Evolutionary conservation across 2,113 vertebrate genomes (phyloP).

Genomic region (Notarius quadriscutis): DNA sequence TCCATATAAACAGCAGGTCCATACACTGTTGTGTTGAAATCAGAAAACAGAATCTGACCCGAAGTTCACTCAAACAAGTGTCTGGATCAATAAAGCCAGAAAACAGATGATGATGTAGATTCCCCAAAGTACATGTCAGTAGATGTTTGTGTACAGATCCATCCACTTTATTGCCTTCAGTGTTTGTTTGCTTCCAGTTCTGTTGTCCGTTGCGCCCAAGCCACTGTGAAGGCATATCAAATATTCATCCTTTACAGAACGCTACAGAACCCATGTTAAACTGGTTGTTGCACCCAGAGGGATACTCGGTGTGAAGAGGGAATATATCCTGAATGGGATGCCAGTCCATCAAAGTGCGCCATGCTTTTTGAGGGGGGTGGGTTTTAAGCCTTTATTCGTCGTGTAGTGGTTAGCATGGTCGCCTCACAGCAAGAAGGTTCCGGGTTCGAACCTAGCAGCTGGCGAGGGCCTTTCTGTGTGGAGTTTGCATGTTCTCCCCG

Average conservation of each 20-base stretch:
- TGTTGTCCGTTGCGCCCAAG: neutral
- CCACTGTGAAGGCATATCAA: conserved; percentile 53
- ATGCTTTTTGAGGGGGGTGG: no score
- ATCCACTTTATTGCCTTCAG: conserved; percentile 47
- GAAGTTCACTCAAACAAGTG: conserved; percentile 18
- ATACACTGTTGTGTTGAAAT: conserved; percentile 1
- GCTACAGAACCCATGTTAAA: neutral
- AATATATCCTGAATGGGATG: no score
- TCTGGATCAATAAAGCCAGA: conserved; percentile 34
- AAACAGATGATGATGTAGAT: conserved; percentile 5
- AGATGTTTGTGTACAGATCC: conserved; percentile 5
- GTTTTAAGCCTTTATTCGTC: no score
- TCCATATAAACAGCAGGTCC: neutral
- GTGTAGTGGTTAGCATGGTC: no score
- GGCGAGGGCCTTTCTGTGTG: no score
- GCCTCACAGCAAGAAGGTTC: no score
- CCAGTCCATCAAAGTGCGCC: no score
- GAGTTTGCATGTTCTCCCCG: no score
- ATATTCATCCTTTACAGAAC: conserved; percentile 56
- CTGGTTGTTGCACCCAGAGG: no score
- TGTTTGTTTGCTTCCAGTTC: conserved; percentile 26
- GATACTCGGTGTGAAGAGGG: no score
- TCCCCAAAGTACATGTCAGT: neutral
- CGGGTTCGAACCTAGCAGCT: no score
- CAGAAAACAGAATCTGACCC: neutral